A percentile compares a stretch with the other conserved stretches of the same genome.
Evolutionary conservation across 2,113 vertebrate genomes (phyloP).

Genomic region (Takifugu bimaculatus): DNA sequence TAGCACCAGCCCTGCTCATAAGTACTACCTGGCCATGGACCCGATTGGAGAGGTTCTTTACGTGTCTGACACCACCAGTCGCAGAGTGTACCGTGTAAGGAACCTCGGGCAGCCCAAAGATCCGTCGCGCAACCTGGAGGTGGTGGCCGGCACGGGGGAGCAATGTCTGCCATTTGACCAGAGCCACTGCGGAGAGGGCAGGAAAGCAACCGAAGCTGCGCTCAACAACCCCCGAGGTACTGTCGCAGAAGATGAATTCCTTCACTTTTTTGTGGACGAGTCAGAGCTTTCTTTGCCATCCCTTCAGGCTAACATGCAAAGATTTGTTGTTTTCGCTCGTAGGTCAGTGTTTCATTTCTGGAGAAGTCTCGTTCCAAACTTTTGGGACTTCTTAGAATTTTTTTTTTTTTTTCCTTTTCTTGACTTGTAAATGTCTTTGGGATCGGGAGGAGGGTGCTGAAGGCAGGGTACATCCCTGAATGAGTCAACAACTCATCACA

Average conservation of each 20-base stretch:
- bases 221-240: conserved; percentile 97
- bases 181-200: conserved; percentile 94
- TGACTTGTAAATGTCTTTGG: no score
- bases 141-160: conserved; percentile 93
- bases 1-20: conserved; percentile 95
- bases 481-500: no score
- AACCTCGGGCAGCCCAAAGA: conserved; percentile 90
- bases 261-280: conserved; percentile 1
- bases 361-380: neutral
- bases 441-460: no score
- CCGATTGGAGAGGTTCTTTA: conserved; percentile 90
- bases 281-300: conserved; percentile 4
- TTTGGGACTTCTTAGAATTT: no score
- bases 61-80: conserved; percentile 94
- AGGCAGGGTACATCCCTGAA: no score
- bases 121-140: conserved; percentile 88
- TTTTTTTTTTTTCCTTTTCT: no score
- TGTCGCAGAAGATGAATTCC: conserved; percentile 20
- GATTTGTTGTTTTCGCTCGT: conserved; percentile 13
- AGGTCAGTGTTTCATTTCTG: conserved; percentile 18
- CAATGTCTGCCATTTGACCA: conserved; percentile 97
- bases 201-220: conserved; percentile 87
- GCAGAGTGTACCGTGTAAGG: conserved; percentile 89
- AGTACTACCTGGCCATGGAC: conserved; percentile 96
- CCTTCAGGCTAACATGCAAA: conserved; percentile 13